These are phyloP conservation scores for Rhynchonycteris naso DNA, from an alignment of 2,797 vertebrate genomes.

Conservation along the genomic window DNA sequence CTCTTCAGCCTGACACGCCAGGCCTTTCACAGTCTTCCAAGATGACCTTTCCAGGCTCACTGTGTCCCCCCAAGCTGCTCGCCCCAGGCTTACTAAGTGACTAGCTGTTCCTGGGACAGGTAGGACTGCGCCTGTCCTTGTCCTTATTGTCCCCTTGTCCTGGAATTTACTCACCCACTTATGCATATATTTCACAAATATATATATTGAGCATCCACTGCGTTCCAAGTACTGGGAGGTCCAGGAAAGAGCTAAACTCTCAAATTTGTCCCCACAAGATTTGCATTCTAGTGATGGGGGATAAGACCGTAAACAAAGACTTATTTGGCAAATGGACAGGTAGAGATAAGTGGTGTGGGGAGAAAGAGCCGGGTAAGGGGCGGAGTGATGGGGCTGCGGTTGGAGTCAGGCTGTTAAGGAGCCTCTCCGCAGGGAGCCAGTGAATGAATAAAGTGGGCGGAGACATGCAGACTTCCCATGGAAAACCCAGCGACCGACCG, in stretches of 20 bases:
- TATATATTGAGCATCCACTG: neutral
- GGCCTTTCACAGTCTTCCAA: neutral
- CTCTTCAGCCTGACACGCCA: neutral
- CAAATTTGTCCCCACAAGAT: neutral
- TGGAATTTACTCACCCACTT: neutral
- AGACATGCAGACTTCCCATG: neutral
- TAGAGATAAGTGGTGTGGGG: too few species aligned
- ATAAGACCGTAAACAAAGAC: neutral
- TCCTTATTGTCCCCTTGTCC: too few species aligned
- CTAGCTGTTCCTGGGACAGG: neutral
- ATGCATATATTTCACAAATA: neutral
- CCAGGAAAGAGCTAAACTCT: neutral
- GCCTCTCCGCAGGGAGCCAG: neutral
- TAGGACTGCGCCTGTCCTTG: neutral
- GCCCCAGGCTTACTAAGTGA: too few species aligned
- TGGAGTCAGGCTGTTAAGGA: neutral
- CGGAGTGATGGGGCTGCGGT: too few species aligned
- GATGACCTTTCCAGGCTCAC: neutral
- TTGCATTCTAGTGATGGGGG: neutral
- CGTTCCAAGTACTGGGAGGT: neutral
- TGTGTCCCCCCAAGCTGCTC: neutral
- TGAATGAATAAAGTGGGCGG: rapidly evolving
- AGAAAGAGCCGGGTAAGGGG: rapidly evolving
- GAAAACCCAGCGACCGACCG: neutral
- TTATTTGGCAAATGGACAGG: neutral